Evolutionary conservation across 2,888 invertebrate species (phyloP), one percentile per base, ranked within the genome.

Genomic region (Hipparchia sbordonii): DNA sequence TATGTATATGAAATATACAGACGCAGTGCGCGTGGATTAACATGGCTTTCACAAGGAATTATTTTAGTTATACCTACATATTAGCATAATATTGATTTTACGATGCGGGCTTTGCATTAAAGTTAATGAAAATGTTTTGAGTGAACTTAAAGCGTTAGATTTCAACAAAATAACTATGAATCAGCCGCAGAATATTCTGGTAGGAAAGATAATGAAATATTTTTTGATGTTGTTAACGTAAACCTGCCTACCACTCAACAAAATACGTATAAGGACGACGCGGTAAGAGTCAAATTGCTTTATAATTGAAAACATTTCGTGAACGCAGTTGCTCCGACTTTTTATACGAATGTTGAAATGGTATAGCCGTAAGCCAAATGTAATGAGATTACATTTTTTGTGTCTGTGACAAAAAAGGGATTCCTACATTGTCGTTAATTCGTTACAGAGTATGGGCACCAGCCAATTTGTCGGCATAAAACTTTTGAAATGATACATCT

Each of bases 1-100:
- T 79, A 77, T 71, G 77, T 76, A 67, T 79, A 80, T 33, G 59
- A 23, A 46, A 56, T 33, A 5, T 48, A 39, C 39, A 39, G 5
- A 57, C 23, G 23, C 45, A 45, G 23, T 9, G n/a, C 7, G 39
- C 60, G 52, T 69, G 52, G 52, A 69, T 61, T 61, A 69, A 60
- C 59, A 61, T 51, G 39, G 60, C 33, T 46, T 46, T 59, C 51
- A 60, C 52, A 61, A 39, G 51, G 33, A 48, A 59, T 69, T 39
- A 52, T 61, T 69, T 69, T 39, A 52, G 52, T 69, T 69, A 69
- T 61, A 61, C 48, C 0, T 48, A 48, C 48, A 48, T 48, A 48
- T 48, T 60, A 61, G 69, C 69, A 69, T 69, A 52, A 60, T 69
- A 69, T 69, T 61, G 69, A 69, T 69, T 69, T 61, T 69, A n/a